Percentiles rank a stretch among this genome's conserved stretches.
Evolutionary conservation across 1,140 invertebrate species (phyloP).

Genomic region (Pseudobourletiella spinata): DNA sequence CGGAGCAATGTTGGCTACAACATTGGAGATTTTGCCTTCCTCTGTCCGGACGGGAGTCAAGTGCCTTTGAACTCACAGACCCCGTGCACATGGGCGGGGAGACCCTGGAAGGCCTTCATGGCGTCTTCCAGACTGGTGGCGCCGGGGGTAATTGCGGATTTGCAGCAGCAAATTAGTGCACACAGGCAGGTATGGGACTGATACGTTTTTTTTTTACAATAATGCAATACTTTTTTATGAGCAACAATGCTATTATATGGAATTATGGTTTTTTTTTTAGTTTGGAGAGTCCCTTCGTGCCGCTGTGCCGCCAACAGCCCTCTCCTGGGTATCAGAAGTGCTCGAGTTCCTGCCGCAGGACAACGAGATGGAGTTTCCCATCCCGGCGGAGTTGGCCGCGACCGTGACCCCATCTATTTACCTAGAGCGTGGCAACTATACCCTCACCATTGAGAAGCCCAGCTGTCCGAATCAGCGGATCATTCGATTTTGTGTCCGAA

Average conservation of each 20-base stretch:
- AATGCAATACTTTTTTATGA: too few species aligned
- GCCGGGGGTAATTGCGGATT: constrained; percentile 16
- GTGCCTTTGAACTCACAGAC: constrained; percentile 39
- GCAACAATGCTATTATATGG: too few species aligned
- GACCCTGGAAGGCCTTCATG: constrained; percentile 34
- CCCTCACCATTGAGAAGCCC: constrained; percentile 34
- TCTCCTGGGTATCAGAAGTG: constrained; percentile 29
- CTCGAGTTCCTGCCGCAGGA: constrained; percentile 20
- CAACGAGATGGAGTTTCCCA: constrained; percentile 29
- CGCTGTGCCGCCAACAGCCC: neutral
- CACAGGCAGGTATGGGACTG: constrained; percentile 10
- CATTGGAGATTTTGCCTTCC: constrained; percentile 46
- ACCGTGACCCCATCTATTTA: constrained; percentile 31
- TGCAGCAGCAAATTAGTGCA: constrained; percentile 31
- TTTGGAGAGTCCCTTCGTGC: neutral
- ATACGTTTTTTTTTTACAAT: too few species aligned
- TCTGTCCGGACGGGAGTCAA: constrained; percentile 59
- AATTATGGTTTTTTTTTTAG: neutral
- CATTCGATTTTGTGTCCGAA: constrained; percentile 30
- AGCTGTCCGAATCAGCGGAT: constrained; percentile 28
- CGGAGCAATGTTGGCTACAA: neutral
- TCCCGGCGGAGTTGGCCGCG: constrained; percentile 24
- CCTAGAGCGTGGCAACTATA: constrained; percentile 34
- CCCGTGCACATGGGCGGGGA: constrained; percentile 34
- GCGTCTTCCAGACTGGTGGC: constrained; percentile 22